Evolutionary conservation across 2,113 vertebrate species (phyloP).

Genomic region (Embiotoca jacksoni): DNA sequence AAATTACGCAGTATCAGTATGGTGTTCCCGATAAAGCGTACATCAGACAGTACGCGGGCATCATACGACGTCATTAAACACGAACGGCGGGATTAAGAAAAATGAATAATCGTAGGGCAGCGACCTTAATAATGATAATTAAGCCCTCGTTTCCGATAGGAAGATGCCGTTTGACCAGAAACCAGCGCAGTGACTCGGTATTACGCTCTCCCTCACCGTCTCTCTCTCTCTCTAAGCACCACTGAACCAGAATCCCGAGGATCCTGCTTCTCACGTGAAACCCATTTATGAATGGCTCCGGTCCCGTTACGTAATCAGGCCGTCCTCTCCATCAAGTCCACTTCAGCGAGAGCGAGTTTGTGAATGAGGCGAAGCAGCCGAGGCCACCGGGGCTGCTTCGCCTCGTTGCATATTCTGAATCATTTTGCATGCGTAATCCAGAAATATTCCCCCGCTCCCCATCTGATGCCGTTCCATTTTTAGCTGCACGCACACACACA

Average conservation of each 20-base stretch:
- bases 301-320: conserved; percentile 66
- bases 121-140: not conserved
- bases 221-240: not conserved
- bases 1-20: too few species aligned
- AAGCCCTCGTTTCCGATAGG: not conserved
- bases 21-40: too few species aligned
- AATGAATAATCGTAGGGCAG: too few species aligned
- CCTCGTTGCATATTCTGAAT: conserved; percentile 64
- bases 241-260: conserved; percentile 63
- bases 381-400: conserved; percentile 49
- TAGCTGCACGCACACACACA: conserved; percentile 6
- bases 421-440: conserved; percentile 57
- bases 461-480: conserved; percentile 52
- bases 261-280: conserved; percentile 28
- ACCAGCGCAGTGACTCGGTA: conserved; percentile 4
- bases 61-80: too few species aligned
- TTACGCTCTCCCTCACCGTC: not conserved
- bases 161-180: not conserved
- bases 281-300: conserved; percentile 68
- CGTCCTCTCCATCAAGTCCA: conserved; percentile 56
- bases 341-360: conserved; percentile 63
- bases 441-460: conserved; percentile 37
- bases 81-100: too few species aligned
- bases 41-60: too few species aligned
- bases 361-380: conserved; percentile 66